Base-by-base conservation (phyloP, 2,113 vertebrate genomes). In the Aldabrachelys gigantea region DNA sequence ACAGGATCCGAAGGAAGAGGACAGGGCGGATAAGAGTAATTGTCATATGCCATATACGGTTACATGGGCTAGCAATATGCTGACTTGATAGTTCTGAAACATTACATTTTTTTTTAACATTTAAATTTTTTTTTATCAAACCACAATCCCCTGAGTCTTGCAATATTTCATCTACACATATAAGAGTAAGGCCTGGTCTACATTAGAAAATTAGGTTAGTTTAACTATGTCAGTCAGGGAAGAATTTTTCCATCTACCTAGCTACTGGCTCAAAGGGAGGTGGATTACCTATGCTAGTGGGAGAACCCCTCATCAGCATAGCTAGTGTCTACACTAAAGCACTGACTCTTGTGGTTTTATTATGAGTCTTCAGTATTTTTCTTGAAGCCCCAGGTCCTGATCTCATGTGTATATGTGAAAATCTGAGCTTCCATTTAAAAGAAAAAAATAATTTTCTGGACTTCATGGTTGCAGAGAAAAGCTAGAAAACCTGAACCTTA, bases 41-140 rank as follows among this genome's bases (percentile, higher is more conserved):
- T 76, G 38, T 76, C 41, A 44, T 76, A 13, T 44, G 21, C 72
- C 22, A 22, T 25, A 22, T 25, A 25, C 2, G 11, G 21, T 76
- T 25, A 25, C 21, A 44, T 76, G 72, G 38, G 38, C 38, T 44
- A 76, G 24, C 19, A 44, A 25, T 25, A 24, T 41, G n/a, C 22
- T 44, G 25, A 76, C 38, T 76, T 76, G 22, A 44, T 69, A 59
- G 27, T 25, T 72, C 38, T 27, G 72, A 44, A 76, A 76, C 21
- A 24, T 41, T 75, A 75, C 38, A 25, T 3, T 22, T 25, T 76
- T 25, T 24, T 11, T n/a, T 10, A 92, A 11, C 72, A 54, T 76
- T 88, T 76, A 90, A 31, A 80, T 22, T 72, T 94, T 95, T 95
- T 88, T 62, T 89, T 95, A 65, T 75, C 79, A 92, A 95, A 79